Evolutionary conservation across 2,888 invertebrate species (phyloP).

Genomic region (Ditylenchus weischeri): DNA sequence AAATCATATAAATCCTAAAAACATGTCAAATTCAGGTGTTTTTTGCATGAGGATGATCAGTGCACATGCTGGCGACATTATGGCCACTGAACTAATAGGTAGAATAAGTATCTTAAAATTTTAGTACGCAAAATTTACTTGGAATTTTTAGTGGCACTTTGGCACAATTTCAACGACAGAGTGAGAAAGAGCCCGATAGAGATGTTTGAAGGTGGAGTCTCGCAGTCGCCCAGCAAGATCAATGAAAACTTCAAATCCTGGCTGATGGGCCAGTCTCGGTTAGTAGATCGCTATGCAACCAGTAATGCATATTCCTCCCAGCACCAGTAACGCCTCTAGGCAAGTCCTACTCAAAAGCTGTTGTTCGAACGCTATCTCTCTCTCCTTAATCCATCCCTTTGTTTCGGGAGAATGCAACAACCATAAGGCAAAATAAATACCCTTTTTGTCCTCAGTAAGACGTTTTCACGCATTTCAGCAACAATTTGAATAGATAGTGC

Average conservation of each 20-base stretch:
- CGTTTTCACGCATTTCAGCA: not conserved
- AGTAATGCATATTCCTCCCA: slow-evolving; percentile 37
- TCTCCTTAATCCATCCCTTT: not conserved
- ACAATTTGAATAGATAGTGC: no score
- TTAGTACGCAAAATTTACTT: no score
- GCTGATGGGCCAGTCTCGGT: slow-evolving; percentile 56
- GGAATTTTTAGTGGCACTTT: slow-evolving; percentile 16
- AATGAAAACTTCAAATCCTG: slow-evolving; percentile 59
- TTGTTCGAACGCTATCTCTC: slow-evolving; percentile 18
- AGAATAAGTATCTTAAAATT: not conserved
- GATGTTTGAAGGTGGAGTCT: slow-evolving; percentile 59
- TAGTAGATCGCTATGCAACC: slow-evolving; percentile 33
- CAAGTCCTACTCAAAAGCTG: slow-evolving; percentile 5
- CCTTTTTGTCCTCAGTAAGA: not conserved
- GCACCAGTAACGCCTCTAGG: slow-evolving; percentile 21
- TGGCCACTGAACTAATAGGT: slow-evolving; percentile 57
- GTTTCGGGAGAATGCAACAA: slow-evolving; percentile 3
- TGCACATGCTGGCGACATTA: slow-evolving; percentile 59
- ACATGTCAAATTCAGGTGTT: slow-evolving; percentile 32
- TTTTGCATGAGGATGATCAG: slow-evolving; percentile 60
- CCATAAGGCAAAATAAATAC: not conserved
- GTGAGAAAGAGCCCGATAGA: slow-evolving; percentile 59
- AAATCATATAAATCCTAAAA: no score
- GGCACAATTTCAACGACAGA: slow-evolving; percentile 59
- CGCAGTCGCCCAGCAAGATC: slow-evolving; percentile 57